These are phyloP conservation scores for Aporophyla nigra DNA, from an alignment of 2,888 invertebrate species.

Conservation along the genomic window DNA sequence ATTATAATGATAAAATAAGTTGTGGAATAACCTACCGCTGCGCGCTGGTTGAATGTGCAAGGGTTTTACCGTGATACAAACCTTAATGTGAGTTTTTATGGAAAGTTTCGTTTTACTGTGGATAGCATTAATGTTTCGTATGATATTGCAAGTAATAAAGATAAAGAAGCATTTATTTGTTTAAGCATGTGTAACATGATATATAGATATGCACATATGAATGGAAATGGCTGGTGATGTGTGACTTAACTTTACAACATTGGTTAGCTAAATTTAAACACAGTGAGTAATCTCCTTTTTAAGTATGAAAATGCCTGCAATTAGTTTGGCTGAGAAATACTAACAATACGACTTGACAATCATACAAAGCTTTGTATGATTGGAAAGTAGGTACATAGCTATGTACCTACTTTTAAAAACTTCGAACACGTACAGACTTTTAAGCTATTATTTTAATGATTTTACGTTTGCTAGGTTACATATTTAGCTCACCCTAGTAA, in stretches of 20 bases:
- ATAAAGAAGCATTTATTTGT: too few relatives aligned
- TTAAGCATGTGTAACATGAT: too few relatives aligned
- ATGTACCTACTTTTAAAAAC: background rate
- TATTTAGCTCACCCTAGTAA: background rate
- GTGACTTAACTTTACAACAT: too few relatives aligned
- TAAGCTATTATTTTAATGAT: background rate
- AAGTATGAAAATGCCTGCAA: background rate
- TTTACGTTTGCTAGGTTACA: too few relatives aligned
- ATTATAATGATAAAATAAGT: background rate
- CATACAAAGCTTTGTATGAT: background rate
- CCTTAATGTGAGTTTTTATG: background rate
- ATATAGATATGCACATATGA: too few relatives aligned
- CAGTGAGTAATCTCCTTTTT: background rate
- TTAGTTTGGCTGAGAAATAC: background rate
- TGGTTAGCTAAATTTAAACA: background rate
- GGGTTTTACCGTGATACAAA: constrained; percentile 23
- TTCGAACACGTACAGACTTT: background rate
- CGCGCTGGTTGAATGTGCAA: background rate
- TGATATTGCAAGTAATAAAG: background rate
- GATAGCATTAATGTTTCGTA: background rate
- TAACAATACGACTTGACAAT: background rate
- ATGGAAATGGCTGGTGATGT: too few relatives aligned
- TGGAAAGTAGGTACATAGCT: too few relatives aligned
- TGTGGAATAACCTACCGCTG: background rate
- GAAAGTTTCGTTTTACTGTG: background rate